Evolutionary conservation across 53 echinoderm and acorn worm species (phyloP).

Genomic region (Paelopatides confundens): DNA sequence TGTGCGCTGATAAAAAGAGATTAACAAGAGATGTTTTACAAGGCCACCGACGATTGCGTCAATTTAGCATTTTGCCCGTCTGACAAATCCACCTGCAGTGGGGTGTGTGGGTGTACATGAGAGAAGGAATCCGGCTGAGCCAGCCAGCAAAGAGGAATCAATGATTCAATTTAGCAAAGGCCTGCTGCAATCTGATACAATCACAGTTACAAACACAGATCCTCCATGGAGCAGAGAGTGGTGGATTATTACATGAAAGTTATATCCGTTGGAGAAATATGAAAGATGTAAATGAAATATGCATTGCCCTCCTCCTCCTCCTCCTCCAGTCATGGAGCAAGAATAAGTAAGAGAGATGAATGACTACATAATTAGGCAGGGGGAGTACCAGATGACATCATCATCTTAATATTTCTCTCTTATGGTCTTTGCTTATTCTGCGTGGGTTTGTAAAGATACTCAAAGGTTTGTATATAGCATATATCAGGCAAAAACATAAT

Average conservation of each 20-base stretch:
- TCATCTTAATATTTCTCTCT: background rate
- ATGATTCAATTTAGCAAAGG: slow-evolving; percentile 12
- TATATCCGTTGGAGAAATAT: background rate
- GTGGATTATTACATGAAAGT: background rate
- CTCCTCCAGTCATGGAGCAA: no score
- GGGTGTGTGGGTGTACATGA: slow-evolving; percentile 9
- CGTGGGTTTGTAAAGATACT: no score
- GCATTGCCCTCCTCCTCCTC: background rate
- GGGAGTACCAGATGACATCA: background rate
- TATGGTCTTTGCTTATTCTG: background rate
- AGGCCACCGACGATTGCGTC: slow-evolving; percentile 14
- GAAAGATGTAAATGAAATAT: background rate
- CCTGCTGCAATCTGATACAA: slow-evolving; percentile 36
- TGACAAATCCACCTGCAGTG: slow-evolving; percentile 12
- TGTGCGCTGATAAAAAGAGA: background rate
- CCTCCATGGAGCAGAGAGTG: background rate
- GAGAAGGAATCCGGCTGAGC: background rate
- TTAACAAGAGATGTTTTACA: slow-evolving; percentile 23
- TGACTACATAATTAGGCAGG: background rate
- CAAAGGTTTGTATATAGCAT: no score
- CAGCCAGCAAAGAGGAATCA: background rate
- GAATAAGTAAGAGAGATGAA: background rate
- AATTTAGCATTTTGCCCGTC: background rate
- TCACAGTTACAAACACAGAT: background rate
- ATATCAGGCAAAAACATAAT: no score